phyloP scores from a whole-genome alignment of 2,888 invertebrate genomes.

The Xestia xanthographa region DNA sequence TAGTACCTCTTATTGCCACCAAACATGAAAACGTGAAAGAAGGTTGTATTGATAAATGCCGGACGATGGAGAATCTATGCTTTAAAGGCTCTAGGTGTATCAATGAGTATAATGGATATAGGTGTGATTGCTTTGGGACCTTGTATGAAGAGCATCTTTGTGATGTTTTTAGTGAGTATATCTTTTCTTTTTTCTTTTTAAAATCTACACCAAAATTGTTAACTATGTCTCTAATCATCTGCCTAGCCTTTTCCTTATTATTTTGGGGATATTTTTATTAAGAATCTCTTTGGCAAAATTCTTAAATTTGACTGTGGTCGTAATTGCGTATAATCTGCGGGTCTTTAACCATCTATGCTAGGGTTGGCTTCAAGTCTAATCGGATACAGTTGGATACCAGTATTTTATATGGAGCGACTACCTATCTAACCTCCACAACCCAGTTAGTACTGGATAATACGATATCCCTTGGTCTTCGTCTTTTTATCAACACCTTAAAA shows the following conservation, averaged over 20 bases:
- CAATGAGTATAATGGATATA: constrained; percentile 96
- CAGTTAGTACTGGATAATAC: background rate
- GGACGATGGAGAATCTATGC: constrained; percentile 95
- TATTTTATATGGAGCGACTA: background rate
- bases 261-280: background rate
- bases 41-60: constrained; percentile 96
- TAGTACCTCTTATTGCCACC: constrained; percentile 95
- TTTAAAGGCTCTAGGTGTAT: constrained; percentile 97
- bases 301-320: background rate
- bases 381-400: background rate
- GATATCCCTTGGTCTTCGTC: background rate
- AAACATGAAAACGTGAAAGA: constrained; percentile 97
- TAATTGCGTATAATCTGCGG: background rate
- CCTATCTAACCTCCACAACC: background rate
- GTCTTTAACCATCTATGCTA: background rate
- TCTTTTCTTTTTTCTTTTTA: background rate
- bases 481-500: background rate
- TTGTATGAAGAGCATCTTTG: constrained; percentile 97
- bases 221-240: no score
- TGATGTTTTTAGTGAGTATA: constrained; percentile 96
- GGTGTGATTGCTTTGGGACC: constrained; percentile 98
- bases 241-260: background rate
- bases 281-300: background rate
- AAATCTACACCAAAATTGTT: background rate
- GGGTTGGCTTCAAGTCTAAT: background rate